Evolutionary conservation across 2,888 invertebrate species (phyloP).

Genomic region (Frankliniella intonsa): DNA sequence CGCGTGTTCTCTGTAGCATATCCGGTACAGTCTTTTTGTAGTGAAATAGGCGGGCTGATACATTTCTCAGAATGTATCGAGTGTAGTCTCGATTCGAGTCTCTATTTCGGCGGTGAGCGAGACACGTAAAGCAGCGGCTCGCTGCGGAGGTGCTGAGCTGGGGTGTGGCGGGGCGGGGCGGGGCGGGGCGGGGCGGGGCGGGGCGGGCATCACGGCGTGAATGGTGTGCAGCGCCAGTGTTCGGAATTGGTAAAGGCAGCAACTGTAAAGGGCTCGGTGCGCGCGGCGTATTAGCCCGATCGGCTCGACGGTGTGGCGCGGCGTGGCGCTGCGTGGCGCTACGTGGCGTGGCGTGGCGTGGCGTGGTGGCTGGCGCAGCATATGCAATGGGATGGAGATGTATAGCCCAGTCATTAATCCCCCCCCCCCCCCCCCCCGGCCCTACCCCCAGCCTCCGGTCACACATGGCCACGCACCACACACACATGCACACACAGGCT

Average conservation of each 20-base stretch:
- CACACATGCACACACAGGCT: too few relatives aligned
- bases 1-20: too few relatives aligned
- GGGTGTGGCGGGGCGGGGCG: not conserved
- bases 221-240: not conserved
- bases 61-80: too few relatives aligned
- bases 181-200: not conserved
- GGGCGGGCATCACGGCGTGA: not conserved
- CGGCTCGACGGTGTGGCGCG: not conserved
- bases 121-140: not conserved
- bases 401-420: slow-evolving; percentile 9
- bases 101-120: too few relatives aligned
- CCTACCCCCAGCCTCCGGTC: too few relatives aligned
- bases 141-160: not conserved
- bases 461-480: too few relatives aligned
- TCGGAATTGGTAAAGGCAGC: not conserved
- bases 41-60: too few relatives aligned
- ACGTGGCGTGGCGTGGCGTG: not conserved
- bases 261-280: not conserved
- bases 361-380: not conserved
- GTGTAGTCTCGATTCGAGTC: too few relatives aligned
- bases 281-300: not conserved
- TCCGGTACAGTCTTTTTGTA: too few relatives aligned
- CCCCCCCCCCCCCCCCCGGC: not conserved
- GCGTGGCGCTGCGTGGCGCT: not conserved
- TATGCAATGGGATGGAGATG: slow-evolving; percentile 24